These are phyloP conservation scores for Gymnoscopelus microlampas DNA, from an alignment of 2,797 vertebrate species.

Conservation along the genomic window DNA sequence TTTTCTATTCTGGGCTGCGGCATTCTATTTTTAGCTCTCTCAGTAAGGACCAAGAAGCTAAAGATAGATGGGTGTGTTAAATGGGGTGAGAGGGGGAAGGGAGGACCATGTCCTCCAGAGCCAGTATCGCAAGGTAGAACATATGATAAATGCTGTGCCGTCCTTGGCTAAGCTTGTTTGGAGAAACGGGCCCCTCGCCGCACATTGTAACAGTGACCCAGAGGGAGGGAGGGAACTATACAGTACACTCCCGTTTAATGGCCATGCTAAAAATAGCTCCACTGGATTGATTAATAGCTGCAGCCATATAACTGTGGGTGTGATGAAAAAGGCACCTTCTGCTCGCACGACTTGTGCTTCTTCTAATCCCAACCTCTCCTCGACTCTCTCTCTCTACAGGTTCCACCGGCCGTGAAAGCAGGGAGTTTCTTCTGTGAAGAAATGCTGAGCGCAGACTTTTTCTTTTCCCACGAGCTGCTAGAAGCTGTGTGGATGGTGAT, in stretches of 20 bases:
- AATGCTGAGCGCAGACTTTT: constrained; percentile 75
- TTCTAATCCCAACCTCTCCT: neutral
- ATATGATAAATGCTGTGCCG: constrained; percentile 42
- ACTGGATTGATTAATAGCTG: constrained; percentile 54
- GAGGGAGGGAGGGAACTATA: constrained; percentile 21
- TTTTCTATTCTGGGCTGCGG: constrained; percentile 62
- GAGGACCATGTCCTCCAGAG: constrained; percentile 43
- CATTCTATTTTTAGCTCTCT: constrained; percentile 70
- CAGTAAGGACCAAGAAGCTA: constrained; percentile 43
- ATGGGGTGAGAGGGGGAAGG: constrained; percentile 3
- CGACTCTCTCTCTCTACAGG: constrained; percentile 73
- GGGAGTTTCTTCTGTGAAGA: constrained; percentile 98
- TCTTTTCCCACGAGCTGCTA: constrained; percentile 59
- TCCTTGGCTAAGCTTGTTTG: constrained; percentile 55
- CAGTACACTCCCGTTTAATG: constrained; percentile 12
- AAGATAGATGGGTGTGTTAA: constrained; percentile 69
- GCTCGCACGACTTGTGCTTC: constrained; percentile 3
- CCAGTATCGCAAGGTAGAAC: neutral
- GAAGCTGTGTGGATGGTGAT: constrained; percentile 64
- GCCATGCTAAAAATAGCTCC: constrained; percentile 69
- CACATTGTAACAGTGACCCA: constrained; percentile 58
- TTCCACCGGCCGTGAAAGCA: constrained; percentile 95
- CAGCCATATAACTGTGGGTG: constrained; percentile 22
- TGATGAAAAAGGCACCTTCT: constrained; percentile 53
- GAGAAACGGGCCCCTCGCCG: constrained; percentile 31